Conservation (phyloP, 2,888 invertebrate species). For the Serripes groenlandicus region DNA sequence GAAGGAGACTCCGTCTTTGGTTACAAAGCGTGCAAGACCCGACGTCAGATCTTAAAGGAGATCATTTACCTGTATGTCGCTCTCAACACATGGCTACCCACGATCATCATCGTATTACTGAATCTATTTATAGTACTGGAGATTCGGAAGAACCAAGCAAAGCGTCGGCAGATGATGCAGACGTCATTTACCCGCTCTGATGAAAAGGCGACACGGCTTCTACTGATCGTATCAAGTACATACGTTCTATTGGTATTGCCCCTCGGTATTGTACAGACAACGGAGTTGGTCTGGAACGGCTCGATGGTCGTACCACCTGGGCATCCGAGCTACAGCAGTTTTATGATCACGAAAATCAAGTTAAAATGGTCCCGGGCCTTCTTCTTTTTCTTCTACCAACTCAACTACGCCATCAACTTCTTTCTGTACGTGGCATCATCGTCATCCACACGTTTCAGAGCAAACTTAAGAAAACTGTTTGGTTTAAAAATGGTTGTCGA, state of each 20-base stretch:
- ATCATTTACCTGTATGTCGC: slow-evolving; percentile 77
- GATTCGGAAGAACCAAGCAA: slow-evolving; percentile 60
- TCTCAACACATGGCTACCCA: slow-evolving; percentile 77
- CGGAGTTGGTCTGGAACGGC: slow-evolving; percentile 74
- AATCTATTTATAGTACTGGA: slow-evolving; percentile 67
- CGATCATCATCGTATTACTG: slow-evolving; percentile 67
- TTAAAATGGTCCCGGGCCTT: slow-evolving; percentile 76
- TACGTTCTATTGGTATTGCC: slow-evolving; percentile 75
- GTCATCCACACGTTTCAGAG: slow-evolving; percentile 70
- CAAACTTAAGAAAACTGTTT: slow-evolving; percentile 64
- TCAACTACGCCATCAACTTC: slow-evolving; percentile 77
- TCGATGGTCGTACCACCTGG: slow-evolving; percentile 52
- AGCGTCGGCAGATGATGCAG: slow-evolving; percentile 62
- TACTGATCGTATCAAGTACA: slow-evolving; percentile 71
- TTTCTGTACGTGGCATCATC: slow-evolving; percentile 75
- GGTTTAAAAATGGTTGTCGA: slow-evolving; percentile 62
- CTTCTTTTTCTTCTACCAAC: slow-evolving; percentile 79
- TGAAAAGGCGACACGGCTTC: slow-evolving; percentile 71
- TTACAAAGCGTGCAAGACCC: slow-evolving; percentile 77
- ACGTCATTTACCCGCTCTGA: slow-evolving; percentile 69
- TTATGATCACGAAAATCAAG: slow-evolving; percentile 69
- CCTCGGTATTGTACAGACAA: slow-evolving; percentile 74
- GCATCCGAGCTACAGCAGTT: slow-evolving; percentile 60
- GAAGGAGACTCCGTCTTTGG: slow-evolving; percentile 79
- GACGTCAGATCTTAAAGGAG: slow-evolving; percentile 70